Conservation (phyloP, 1,140 invertebrate genomes). For the Bombyx mori region ASM3026992v2 NC_085129.1:2173501-2174000, state of each 20-base stretch:
- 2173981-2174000: too few relatives aligned
- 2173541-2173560: constrained; percentile 16
- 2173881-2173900: too few relatives aligned
- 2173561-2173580: constrained; percentile 7
- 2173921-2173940: too few relatives aligned
- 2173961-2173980: too few relatives aligned
- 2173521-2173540: constrained; percentile 58
- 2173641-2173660: neutral
- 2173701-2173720: constrained; percentile 6
- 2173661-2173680: constrained; percentile 3
- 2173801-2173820: too few relatives aligned
- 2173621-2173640: constrained; percentile 2
- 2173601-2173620: constrained; percentile 1
- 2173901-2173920: too few relatives aligned
- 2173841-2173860: too few relatives aligned
- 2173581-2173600: neutral
- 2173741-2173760: constrained; percentile 1
- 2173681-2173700: constrained; percentile 4
- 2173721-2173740: constrained; percentile 2
- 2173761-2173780: neutral
- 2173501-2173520: constrained; percentile 63
- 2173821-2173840: too few relatives aligned
- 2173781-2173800: too few relatives aligned
- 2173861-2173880: too few relatives aligned
- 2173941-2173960: too few relatives aligned